Evolutionary conservation across 2,888 invertebrate genomes (phyloP), one percentile per base, ranked within the genome.

Genomic region (Thumatha senex): DNA sequence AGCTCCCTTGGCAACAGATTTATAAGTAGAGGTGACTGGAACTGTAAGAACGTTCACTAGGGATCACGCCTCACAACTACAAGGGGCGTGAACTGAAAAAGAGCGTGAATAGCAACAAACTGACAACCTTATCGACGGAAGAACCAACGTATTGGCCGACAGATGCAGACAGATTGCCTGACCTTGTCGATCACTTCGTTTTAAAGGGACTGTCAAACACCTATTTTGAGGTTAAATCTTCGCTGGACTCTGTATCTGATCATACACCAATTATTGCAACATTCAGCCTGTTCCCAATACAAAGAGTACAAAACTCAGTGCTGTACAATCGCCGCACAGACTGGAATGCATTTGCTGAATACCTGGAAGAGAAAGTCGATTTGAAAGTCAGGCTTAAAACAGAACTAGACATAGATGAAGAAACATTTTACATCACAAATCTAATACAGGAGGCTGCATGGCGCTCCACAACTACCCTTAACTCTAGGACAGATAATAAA

Each of bases 61-160:
- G n/a, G n/a, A n/a, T n/a, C n/a, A n/a, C n/a, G n/a, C n/a, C n/a
- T n/a, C n/a, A n/a, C n/a, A n/a, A n/a, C n/a, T n/a, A n/a, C n/a
- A 14, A 35, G 53, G 40, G 24, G n/a, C n/a, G n/a, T n/a, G n/a
- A n/a, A n/a, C n/a, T n/a, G n/a, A n/a, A n/a, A n/a, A n/a, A n/a
- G n/a, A n/a, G n/a, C n/a, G n/a, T 61, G 1, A 53, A 67, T 7
- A 39, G 42, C 9, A 54, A 58, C 4, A 31, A 54, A 3, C 40
- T 63, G 0, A 12, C 29, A 2, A 10, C 48, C 4, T 33, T 68
- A 2, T 49, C 65, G 11, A 52, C 58, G 7, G 12, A 44, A 8
- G 56, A 69, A 45, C 65, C 67, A 7, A 67, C 63, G 0, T 33
- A 51, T 40, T 59, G 59, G 30, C 30, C 30, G 7, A 30, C 30